phyloP scores from a whole-genome alignment of 2,888 invertebrate species.

The Muscina levida region DNA sequence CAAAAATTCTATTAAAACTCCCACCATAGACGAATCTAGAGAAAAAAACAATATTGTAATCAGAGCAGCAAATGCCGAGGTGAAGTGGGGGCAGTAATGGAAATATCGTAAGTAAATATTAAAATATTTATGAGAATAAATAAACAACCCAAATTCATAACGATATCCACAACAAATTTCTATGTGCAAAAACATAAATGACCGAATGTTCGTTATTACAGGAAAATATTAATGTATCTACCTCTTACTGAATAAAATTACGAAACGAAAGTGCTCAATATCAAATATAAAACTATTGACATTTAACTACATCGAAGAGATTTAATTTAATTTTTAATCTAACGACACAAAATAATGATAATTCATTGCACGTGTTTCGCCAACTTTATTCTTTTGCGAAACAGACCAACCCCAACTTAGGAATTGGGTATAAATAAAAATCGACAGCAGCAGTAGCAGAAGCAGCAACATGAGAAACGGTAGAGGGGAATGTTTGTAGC shows the following conservation, averaged over 20 bases:
- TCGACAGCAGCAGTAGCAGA: neutral
- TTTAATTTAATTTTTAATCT: constrained; percentile 5
- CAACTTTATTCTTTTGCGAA: neutral
- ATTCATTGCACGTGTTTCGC: constrained; percentile 29
- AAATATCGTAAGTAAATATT: constrained; percentile 41
- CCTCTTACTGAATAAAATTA: neutral
- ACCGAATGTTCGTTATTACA: too few species aligned
- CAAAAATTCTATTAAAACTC: constrained; percentile 51
- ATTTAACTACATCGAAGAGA: neutral
- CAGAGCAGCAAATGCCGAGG: too few species aligned
- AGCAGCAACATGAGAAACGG: too few species aligned
- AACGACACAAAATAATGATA: neutral
- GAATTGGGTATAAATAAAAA: constrained; percentile 36
- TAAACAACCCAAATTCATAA: too few species aligned
- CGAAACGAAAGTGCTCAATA: neutral
- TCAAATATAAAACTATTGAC: neutral
- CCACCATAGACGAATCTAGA: neutral
- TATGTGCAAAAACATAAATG: too few species aligned
- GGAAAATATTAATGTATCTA: too few species aligned
- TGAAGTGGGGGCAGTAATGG: neutral
- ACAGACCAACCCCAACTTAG: neutral
- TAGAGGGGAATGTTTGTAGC: neutral
- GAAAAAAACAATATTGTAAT: neutral
- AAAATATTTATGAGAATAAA: constrained; percentile 41
- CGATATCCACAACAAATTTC: too few species aligned